These are phyloP conservation scores for Ornithoptera priamus DNA, from an alignment of 2,888 invertebrate genomes.

Conservation along the genomic window DNA sequence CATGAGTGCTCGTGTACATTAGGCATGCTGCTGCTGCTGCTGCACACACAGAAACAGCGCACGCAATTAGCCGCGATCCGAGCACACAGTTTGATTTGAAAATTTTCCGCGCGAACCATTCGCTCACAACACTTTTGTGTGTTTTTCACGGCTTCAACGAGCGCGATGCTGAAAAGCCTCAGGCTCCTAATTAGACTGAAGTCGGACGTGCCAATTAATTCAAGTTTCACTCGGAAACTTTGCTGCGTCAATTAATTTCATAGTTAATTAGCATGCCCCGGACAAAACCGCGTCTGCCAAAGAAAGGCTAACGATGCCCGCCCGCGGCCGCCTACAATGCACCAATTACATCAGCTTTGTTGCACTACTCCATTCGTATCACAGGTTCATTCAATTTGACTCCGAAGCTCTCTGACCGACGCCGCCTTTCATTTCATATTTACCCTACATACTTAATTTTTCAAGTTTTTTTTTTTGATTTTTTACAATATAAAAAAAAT, in stretches of 20 bases:
- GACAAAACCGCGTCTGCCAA: slow-evolving; percentile 74
- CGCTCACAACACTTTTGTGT: slow-evolving; percentile 74
- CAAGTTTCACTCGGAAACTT: slow-evolving; percentile 80
- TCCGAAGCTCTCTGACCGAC: slow-evolving; percentile 41
- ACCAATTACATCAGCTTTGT: slow-evolving; percentile 73
- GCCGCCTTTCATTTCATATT: slow-evolving; percentile 42
- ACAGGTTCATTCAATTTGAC: slow-evolving; percentile 48
- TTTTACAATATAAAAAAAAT: background rate
- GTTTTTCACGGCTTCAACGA: slow-evolving; percentile 75
- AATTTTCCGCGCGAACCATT: slow-evolving; percentile 51
- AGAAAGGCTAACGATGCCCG: slow-evolving; percentile 76
- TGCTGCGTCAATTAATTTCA: slow-evolving; percentile 81
- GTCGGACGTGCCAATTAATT: slow-evolving; percentile 81
- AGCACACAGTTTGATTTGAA: slow-evolving; percentile 43
- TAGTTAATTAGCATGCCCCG: slow-evolving; percentile 77
- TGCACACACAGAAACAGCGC: slow-evolving; percentile 29
- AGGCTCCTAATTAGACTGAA: slow-evolving; percentile 79
- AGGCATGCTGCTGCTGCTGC: slow-evolving; percentile 31
- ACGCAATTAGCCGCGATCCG: slow-evolving; percentile 46
- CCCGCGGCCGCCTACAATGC: slow-evolving; percentile 69
- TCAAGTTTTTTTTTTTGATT: slow-evolving; percentile 9
- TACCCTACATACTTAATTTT: slow-evolving; percentile 14
- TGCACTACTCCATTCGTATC: slow-evolving; percentile 43
- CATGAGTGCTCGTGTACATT: slow-evolving; percentile 12
- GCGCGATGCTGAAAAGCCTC: slow-evolving; percentile 77